phyloP scores from a whole-genome alignment of 2,888 invertebrate genomes.

The Ophion obscuratus region DNA sequence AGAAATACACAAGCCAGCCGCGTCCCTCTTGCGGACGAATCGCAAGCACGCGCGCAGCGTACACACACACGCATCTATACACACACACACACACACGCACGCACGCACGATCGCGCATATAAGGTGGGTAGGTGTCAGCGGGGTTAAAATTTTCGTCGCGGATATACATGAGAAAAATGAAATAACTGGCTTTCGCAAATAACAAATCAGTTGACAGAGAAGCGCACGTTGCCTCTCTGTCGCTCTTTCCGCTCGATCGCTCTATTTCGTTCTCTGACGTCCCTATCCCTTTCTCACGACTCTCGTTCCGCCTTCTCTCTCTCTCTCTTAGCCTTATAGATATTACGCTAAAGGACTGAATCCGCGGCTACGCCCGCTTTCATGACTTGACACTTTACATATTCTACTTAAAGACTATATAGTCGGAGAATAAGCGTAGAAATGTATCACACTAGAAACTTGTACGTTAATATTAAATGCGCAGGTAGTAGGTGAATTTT shows the following conservation, averaged over 20 bases:
- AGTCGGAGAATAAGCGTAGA: conserved; percentile 83
- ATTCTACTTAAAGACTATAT: conserved; percentile 72
- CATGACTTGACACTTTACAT: conserved; percentile 62
- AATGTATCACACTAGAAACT: conserved; percentile 83
- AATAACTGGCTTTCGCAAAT: conserved; percentile 50
- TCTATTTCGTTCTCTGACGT: conserved; percentile 1
- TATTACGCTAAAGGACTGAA: conserved; percentile 66
- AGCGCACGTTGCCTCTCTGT: conserved; percentile 35
- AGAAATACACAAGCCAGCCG: conserved; percentile 50
- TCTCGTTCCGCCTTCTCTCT: conserved; percentile 3
- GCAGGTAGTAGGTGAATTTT: conserved; percentile 71
- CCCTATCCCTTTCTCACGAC: conserved; percentile 4
- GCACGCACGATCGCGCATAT: conserved; percentile 54
- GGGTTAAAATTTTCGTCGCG: conserved; percentile 43
- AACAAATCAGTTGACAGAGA: conserved; percentile 56
- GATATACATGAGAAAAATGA: conserved; percentile 45
- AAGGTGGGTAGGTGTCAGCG: conserved; percentile 51
- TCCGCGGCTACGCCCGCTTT: conserved; percentile 60
- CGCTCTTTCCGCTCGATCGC: conserved; percentile 18
- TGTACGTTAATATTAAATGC: conserved; percentile 81
- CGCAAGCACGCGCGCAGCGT: conserved; percentile 40
- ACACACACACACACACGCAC: conserved; percentile 40
- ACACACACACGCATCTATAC: conserved; percentile 34
- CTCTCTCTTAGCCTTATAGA: conserved; percentile 56
- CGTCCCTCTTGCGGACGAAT: conserved; percentile 55